Base-by-base conservation (phyloP, 2,888 invertebrate species). In the Diaphora mendica region DNA sequence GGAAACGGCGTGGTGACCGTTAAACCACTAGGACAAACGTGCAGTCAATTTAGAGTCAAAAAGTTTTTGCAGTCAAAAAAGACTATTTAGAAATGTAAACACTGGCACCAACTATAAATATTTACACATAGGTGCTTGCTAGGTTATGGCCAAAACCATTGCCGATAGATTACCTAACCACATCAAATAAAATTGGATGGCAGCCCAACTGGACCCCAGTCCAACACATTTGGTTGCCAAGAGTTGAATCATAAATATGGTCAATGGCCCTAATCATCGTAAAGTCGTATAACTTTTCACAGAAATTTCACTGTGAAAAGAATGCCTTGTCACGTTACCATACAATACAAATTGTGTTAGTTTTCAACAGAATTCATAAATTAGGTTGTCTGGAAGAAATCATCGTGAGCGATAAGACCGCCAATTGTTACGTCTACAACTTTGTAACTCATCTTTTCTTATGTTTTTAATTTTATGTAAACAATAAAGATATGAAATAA, bases 171-270 rank as follows among this genome's bases (percentile, higher is more conserved):
- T 55, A n/a, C 51, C n/a, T 55, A 55, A n/a, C 51, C 51, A 55
- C 44, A 23, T 44, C 8, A 20, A 30, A 68, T 68, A 8, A 35
- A 35, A 68, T 39, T 68, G 68, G 68, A 68, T 26, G 39, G 26
- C 15, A 35, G 68, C 68, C 68, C 39, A 68, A 39, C 55, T 68
- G 68, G 68, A 68, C 33, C 15, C 33, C 33, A 68, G 55, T 55
- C 39, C 55, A 51, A 35, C 17, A 68, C 17, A n/a, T 13, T 55
- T 35, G 13, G 51, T 17, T 35, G n/a, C 35, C 64, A 65, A 65
- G 17, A 62, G 4, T 59, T 30, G 62, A 17, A 62, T 17, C 30
- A 62, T 62, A 17, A 30, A 30, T 30, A 20, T 62, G 26, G 59
- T 30, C 30, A 15, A 30, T 62, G 62, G 26, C 62, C 30, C 15